Conservation (phyloP, 2,888 invertebrate genomes). For the Heliconius sara region DNA sequence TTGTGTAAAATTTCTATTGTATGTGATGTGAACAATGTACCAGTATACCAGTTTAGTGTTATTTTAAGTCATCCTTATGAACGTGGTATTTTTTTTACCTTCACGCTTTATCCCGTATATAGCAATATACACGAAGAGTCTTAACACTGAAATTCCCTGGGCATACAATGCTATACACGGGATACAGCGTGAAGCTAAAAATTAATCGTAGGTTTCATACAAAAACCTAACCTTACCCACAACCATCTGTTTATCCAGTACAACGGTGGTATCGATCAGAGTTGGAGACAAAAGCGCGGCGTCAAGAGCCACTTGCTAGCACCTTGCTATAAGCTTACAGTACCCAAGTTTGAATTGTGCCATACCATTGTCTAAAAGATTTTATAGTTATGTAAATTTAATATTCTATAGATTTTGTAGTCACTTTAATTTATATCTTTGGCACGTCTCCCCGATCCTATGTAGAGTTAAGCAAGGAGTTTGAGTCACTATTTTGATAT, state of each 20-base stretch:
- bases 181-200: not conserved
- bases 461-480: too few relatives aligned
- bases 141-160: not conserved
- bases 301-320: conserved; percentile 5
- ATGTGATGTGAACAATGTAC: too few relatives aligned
- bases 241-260: conserved; percentile 14
- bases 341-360: not conserved
- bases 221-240: not conserved
- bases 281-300: conserved; percentile 8
- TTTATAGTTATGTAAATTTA: not conserved
- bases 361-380: conserved; percentile 1
- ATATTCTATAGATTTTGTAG: not conserved
- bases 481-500: too few relatives aligned
- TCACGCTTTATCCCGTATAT: too few relatives aligned
- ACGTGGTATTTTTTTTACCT: too few relatives aligned
- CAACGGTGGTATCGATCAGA: conserved; percentile 2
- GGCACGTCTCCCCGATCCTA: too few relatives aligned
- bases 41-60: too few relatives aligned
- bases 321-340: not conserved
- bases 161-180: not conserved
- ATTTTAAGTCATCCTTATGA: too few relatives aligned
- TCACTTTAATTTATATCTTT: not conserved
- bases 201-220: not conserved
- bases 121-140: too few relatives aligned
- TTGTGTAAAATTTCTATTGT: not conserved